Percentiles rank a stretch among this genome's conserved stretches.
Evolutionary conservation across 1,140 invertebrate species (phyloP).

Genomic region (Hyles vespertilio): DNA sequence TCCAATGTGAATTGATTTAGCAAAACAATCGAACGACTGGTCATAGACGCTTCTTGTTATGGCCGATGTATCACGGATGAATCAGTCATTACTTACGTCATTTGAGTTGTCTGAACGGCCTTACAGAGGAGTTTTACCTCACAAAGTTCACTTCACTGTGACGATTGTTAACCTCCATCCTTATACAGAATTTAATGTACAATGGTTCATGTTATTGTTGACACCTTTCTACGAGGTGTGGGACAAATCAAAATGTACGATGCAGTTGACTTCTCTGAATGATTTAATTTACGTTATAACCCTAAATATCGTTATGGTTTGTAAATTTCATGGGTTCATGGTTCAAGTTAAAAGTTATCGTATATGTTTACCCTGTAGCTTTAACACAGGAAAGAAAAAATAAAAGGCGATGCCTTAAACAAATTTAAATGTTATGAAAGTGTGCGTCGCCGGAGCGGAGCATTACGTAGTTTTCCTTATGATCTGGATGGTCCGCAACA

Average conservation of each 20-base stretch:
- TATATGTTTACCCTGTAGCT: not conserved
- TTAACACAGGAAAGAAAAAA: not conserved
- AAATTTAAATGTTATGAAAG: not conserved
- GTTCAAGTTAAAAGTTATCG: too few relatives aligned
- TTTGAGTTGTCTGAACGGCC: constrained; percentile 29
- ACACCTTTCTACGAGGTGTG: too few relatives aligned
- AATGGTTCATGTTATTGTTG: too few relatives aligned
- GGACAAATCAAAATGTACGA: too few relatives aligned
- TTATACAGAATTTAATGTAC: too few relatives aligned
- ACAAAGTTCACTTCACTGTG: constrained; percentile 31
- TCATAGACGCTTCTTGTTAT: constrained; percentile 25
- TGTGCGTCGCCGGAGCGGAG: not conserved
- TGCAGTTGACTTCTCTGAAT: too few relatives aligned
- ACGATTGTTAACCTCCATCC: constrained; percentile 46
- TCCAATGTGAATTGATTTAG: constrained; percentile 1
- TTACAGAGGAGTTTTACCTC: constrained; percentile 27
- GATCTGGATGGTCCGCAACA: constrained; percentile 51
- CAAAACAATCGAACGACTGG: constrained; percentile 34
- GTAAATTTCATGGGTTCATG: too few relatives aligned
- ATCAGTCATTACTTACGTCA: constrained; percentile 47
- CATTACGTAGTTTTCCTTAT: constrained; percentile 46
- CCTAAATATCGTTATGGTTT: too few relatives aligned
- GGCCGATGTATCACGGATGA: constrained; percentile 47
- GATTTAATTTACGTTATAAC: too few relatives aligned
- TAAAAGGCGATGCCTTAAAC: not conserved